Conservation (phyloP, 1,140 invertebrate species). For the Rhynchophorus ferrugineus region DNA sequence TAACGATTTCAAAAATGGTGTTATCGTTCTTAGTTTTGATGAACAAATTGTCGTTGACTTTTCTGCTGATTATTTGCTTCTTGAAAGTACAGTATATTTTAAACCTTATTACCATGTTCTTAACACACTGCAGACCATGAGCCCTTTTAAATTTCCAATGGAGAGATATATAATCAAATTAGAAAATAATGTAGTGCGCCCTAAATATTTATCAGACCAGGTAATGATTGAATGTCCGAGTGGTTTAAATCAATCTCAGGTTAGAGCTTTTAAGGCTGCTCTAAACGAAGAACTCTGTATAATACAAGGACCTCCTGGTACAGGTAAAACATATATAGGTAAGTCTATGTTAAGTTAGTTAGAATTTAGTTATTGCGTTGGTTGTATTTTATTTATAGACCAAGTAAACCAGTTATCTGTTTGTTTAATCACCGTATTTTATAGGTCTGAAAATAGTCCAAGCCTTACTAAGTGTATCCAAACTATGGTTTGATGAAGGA, state of each 20-base stretch:
- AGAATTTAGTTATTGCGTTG: too few species aligned
- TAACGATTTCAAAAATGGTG: conserved; percentile 42
- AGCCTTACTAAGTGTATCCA: conserved; percentile 49
- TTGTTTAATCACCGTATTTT: too few species aligned
- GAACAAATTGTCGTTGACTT: conserved; percentile 31
- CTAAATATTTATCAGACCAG: conserved; percentile 25
- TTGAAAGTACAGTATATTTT: conserved; percentile 60
- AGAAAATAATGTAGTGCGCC: conserved; percentile 26
- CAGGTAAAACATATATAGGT: conserved; percentile 68
- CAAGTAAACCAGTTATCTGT: too few species aligned
- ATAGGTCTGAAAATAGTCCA: conserved; percentile 56
- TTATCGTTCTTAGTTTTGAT: conserved; percentile 44
- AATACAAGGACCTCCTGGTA: conserved; percentile 76
- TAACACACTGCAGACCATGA: conserved; percentile 50
- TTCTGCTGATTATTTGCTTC: conserved; percentile 47
- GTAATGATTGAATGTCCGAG: conserved; percentile 28
- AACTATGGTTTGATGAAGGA: conserved; percentile 24
- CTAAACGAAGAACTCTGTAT: conserved; percentile 57
- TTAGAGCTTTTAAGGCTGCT: conserved; percentile 49
- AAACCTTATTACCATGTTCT: conserved; percentile 60
- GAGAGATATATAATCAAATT: conserved; percentile 47
- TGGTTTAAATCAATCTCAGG: conserved; percentile 52
- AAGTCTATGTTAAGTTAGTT: neutral
- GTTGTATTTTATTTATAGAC: too few species aligned
- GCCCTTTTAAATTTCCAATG: conserved; percentile 52